Evolutionary conservation across 1,140 invertebrate genomes (phyloP), one percentile per base, ranked within the genome.

Genomic region (Drosophila lacteicornis): DNA sequence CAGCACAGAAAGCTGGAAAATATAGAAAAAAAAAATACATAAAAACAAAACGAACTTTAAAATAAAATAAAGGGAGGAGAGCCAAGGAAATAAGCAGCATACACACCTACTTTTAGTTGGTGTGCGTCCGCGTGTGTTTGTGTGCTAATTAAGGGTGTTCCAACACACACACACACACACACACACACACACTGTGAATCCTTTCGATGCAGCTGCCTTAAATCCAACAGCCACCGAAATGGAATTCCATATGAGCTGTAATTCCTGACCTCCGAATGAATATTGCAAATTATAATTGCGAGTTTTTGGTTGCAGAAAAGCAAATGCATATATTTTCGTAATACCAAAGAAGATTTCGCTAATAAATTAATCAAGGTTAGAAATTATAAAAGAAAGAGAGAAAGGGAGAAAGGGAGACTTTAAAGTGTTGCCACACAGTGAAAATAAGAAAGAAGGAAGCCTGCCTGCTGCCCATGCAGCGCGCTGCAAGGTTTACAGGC

Each of bases 1-100:
- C 22, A 25, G 22, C 40, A 33, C 51, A 43, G 33, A 27, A 50
- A 58, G 27, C 5, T 3, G 25, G 42, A 62, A 47, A 30, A 63
- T 55, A 22, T 2, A n/a, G 13, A 36, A 42, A 38, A 17, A 38
- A 17, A 42, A 27, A 46, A 51, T 30, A 51, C 11, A 79, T 36
- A 66, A 63, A 51, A 47, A 51, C 62, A 68, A 15, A 38, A 79
- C 70, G 15, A 68, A 58, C 56, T 79, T 63, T 58, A 49, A 75
- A 71, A 65, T 49, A 58, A 75, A 68, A 57, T 60, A 63, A 27
- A 51, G 43, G 27, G 9, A 62, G 36, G 30, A 25, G 36, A 19
- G 25, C 27, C 30, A 47, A 36, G 53, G 15, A 65, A 65, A 33
- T 25, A 25, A 38, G 30, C 43, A 60, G n/a, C 17, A 17, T n/a